Base-by-base conservation (phyloP, 1,140 invertebrate species). In the Cyrtorhinus lividipennis region DNA sequence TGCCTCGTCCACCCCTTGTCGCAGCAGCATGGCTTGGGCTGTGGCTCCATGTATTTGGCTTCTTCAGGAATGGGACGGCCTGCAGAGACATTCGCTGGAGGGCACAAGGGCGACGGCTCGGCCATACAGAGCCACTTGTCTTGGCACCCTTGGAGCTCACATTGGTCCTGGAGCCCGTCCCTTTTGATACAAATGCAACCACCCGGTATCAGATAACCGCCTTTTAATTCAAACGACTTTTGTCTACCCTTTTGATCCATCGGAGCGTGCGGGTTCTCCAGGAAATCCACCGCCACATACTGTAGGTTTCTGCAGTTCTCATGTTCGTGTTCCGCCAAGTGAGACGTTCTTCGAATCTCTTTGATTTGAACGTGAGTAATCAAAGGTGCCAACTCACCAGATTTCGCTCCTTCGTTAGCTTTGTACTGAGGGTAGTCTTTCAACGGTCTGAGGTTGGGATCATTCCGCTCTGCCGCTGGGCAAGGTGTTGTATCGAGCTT, bases 111-210 rank as follows among this genome's bases (percentile, higher is more conserved):
- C 8, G 8, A 10, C 1, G 62, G 62, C 0, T 63, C 62, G 0
- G 62, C 56, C 56, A 46, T 24, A 30, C 62, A 63, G 2, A 10
- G 1, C 15, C 24, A 26, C 1, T 45, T 44, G 10, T 25, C 25
- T 10, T 18, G 23, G 44, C 62, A 63, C 13, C 56, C 62, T 5
- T 22, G 27, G n/a, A 53, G 56, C 24, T 38, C 22, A 44, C 62
- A 63, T 13, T 59, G 26, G 24, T 63, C 62, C 24, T 63, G 62
- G 8, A 63, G 56, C 2, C 62, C 62, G 62, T 63, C 56, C 12
- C 56, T 53, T 25, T 45, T 58, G 1, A 24, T 24, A 24, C 62
- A 63, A 23, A 44, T 48, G 30, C 62, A 63, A n/a, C 38, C 38
- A 1, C 62, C 56, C 12, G 24, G 48, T 2, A 46, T 45, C n/a